Percentiles rank a stretch among this genome's conserved stretches.
Evolutionary conservation across 30 jellyfish, hydroid and myxozoan species (phyloP).

Genomic region (Phacellophora camtschatica): DNA sequence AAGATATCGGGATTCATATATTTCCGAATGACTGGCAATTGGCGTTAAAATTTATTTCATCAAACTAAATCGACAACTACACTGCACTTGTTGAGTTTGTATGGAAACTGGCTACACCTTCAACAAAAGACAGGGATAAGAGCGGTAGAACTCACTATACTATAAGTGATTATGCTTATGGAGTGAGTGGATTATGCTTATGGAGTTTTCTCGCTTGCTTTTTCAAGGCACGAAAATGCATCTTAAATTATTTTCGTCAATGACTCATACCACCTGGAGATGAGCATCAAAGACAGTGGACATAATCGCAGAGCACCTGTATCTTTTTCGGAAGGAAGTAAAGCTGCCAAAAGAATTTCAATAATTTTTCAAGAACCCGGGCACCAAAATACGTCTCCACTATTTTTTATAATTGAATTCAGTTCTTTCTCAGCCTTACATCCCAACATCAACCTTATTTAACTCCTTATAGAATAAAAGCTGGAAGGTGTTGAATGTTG

Average conservation of each 20-base stretch:
- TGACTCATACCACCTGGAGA: conserved; percentile 31
- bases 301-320: conserved; percentile 12
- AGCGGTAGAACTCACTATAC: conserved; percentile 6
- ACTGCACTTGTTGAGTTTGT: conserved; percentile 23
- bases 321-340: not conserved
- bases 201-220: not conserved
- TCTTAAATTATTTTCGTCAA: conserved; percentile 15
- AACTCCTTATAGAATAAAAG: conserved; percentile 19
- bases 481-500: not conserved
- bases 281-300: conserved; percentile 17
- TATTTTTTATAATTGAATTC: conserved; percentile 7
- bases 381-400: conserved; percentile 17
- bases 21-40: no score
- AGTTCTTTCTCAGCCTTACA: not conserved
- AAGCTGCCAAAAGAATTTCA: conserved; percentile 25
- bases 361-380: not conserved
- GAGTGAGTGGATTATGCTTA: no score
- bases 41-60: conserved; percentile 25
- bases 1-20: no score
- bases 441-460: conserved; percentile 22
- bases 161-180: conserved; percentile 15
- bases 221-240: conserved; percentile 20
- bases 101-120: conserved; percentile 19
- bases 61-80: conserved; percentile 10
- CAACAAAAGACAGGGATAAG: conserved; percentile 29